A percentile compares a stretch with the other conserved stretches of the same genome.
Evolutionary conservation across 2,113 vertebrate species (phyloP).

Genomic region (Indri indri): DNA sequence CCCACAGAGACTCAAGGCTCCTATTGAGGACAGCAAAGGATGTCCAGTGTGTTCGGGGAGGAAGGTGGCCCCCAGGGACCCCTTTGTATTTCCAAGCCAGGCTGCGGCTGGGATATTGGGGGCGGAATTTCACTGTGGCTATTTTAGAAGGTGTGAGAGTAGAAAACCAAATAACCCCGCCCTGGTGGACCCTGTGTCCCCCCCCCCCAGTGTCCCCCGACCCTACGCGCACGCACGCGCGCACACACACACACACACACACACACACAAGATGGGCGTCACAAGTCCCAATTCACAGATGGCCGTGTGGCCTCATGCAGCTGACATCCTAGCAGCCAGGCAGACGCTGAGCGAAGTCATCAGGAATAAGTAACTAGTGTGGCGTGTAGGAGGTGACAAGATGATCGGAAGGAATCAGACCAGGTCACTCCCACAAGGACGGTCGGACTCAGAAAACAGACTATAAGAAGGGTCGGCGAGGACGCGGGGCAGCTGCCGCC

Average conservation of each 20-base stretch:
- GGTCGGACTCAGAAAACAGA: background rate
- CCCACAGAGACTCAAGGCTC: background rate
- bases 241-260: too few species aligned
- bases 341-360: background rate
- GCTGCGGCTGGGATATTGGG: background rate
- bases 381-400: background rate
- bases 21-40: background rate
- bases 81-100: background rate
- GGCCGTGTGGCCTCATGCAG: background rate
- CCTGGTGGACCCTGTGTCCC: accelerated
- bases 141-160: background rate
- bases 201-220: accelerated
- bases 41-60: background rate
- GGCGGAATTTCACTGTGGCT: constrained; percentile 10
- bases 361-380: background rate
- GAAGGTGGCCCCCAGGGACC: background rate
- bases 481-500: too few species aligned
- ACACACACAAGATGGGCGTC: background rate
- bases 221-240: background rate
- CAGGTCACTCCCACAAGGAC: background rate
- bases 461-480: background rate
- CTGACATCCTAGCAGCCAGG: background rate
- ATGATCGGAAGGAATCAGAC: background rate
- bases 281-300: background rate
- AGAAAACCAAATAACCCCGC: background rate